Evolutionary conservation across 2,797 vertebrate species (phyloP), one percentile per base, ranked within the genome.

Genomic region (Rallus crepitans): DNA sequence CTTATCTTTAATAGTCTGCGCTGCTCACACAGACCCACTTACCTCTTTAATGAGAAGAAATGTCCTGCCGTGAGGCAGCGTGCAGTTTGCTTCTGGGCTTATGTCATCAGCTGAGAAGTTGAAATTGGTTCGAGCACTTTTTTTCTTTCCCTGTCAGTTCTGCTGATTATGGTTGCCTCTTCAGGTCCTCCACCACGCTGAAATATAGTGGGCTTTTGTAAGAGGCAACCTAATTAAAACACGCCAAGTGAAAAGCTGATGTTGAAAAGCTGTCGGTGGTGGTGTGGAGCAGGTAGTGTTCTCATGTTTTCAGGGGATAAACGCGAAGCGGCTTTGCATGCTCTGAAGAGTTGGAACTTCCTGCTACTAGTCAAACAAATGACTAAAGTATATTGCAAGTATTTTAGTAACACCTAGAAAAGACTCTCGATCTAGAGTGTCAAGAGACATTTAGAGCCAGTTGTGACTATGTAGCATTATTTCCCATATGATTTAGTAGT

Each of bases 21-120:
- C 89, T 89, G 93, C 95, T 94, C 95, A 75, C 93, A 80, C 91
- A 95, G 94, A 88, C 94, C 93, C 96, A 89, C 90, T 95, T 97
- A 89, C 93, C 95, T 95, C 92, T 97, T 93, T 96, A 96, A 97
- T 96, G 96, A 96, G 95, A 86, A 94, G 92, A 89, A 96, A 85
- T 87, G 80, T 95, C 94, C 95, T 68, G 78, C 94, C 75, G 96
- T 40, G 96, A 95, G 72, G 85, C 94, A 95, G 89, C 39, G 4
- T 94, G 92, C 52, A 52, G 95, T 97, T 95, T 96, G 87, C 93
- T 95, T 86, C 95, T 39, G 78, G 96, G 94, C 92, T 96, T 93
- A 95, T 97, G 95, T 89, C 95, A 89, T 96, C 96, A 91, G 83
- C 55, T 60, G 83, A 37, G 56, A 93, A 94, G 90, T 86, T 96